Percentiles rank a stretch among this genome's conserved stretches.
Evolutionary conservation across 2,888 invertebrate genomes (phyloP).

Genomic region (Apeira syringaria): DNA sequence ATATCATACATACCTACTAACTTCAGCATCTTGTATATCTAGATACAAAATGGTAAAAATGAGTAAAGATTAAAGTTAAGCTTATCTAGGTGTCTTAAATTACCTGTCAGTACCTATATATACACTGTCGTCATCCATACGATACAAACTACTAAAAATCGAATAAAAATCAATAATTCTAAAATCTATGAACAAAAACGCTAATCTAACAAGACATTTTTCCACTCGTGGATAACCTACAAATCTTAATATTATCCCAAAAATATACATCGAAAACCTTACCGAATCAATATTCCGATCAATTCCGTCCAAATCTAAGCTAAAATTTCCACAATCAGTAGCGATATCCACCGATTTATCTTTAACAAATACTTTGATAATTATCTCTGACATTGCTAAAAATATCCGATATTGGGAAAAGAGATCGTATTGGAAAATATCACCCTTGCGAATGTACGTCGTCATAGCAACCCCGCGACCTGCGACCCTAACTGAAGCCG

Average conservation of each 20-base stretch:
- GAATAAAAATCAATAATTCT: too few relatives aligned
- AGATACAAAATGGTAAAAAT: too few relatives aligned
- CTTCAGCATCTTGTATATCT: too few relatives aligned
- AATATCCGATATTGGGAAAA: slow-evolving; percentile 73
- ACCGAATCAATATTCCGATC: slow-evolving; percentile 59
- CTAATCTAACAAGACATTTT: too few relatives aligned
- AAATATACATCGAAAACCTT: slow-evolving; percentile 43
- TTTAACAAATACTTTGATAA: slow-evolving; percentile 51
- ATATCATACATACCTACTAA: too few relatives aligned
- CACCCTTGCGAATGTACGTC: slow-evolving; percentile 64
- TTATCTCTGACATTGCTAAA: slow-evolving; percentile 57
- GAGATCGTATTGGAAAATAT: slow-evolving; percentile 71
- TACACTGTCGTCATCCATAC: too few relatives aligned
- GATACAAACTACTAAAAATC: too few relatives aligned
- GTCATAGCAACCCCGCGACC: slow-evolving; percentile 65
- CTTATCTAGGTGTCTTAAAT: too few relatives aligned
- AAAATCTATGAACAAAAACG: too few relatives aligned
- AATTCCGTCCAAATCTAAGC: slow-evolving; percentile 34
- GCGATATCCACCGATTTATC: slow-evolving; percentile 42
- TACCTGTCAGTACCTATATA: too few relatives aligned
- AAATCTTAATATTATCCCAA: slow-evolving; percentile 35
- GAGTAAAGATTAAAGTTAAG: too few relatives aligned
- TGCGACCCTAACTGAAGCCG: slow-evolving; percentile 42
- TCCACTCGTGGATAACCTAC: slow-evolving; percentile 19
- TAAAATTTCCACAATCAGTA: slow-evolving; percentile 36